These are phyloP conservation scores for Elaphurus davidianus DNA, from an alignment of 2,113 vertebrate species.

Conservation along the genomic window DNA sequence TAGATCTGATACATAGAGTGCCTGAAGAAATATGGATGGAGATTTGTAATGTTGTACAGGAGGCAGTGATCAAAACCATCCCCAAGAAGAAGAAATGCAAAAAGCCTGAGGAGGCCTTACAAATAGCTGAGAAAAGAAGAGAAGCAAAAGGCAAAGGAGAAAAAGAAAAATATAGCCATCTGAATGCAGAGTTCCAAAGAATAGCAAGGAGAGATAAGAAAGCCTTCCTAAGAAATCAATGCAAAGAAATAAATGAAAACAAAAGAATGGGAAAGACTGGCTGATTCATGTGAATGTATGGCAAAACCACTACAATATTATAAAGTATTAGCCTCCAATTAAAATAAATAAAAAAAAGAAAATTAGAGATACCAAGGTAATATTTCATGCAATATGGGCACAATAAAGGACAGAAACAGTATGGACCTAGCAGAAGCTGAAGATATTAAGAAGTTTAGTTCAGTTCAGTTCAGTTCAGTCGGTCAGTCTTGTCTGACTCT, in stretches of 20 bases:
- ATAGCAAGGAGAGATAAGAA: not conserved
- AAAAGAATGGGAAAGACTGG: not conserved
- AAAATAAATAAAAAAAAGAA: not conserved
- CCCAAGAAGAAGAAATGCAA: not conserved
- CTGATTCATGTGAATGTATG: not conserved
- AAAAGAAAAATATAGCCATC: not conserved
- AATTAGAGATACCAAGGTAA: not conserved
- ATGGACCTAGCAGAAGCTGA: not conserved
- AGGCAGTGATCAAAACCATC: not conserved
- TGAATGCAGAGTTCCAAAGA: not conserved
- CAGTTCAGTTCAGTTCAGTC: too few relatives aligned
- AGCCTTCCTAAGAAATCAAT: not conserved
- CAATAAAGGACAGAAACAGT: not conserved
- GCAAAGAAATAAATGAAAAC: not conserved
- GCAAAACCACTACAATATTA: not conserved
- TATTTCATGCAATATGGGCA: not conserved
- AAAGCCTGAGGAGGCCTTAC: not conserved
- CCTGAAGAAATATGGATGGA: not conserved
- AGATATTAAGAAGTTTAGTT: not conserved
- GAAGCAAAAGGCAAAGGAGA: not conserved
- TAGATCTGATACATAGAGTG: not conserved
- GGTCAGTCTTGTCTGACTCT: too few relatives aligned
- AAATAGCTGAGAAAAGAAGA: not conserved
- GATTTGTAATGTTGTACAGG: not conserved
- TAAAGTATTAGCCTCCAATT: not conserved